Conservation (phyloP, 2,888 invertebrate species). For the Entomobrya proxima region DNA sequence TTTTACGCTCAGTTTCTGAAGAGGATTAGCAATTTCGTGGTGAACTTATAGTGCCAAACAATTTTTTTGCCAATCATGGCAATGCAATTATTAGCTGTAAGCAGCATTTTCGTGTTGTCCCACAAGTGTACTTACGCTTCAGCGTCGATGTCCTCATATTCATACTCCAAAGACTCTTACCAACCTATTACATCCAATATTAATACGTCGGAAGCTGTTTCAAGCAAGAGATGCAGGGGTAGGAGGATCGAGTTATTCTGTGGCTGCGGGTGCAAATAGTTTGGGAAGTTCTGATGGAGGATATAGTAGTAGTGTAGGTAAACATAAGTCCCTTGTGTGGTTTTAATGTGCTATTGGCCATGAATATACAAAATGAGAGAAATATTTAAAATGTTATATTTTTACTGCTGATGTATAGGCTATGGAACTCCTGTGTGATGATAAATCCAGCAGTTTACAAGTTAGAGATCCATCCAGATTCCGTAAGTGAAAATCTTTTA, state of each 20-base stretch:
- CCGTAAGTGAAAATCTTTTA: constrained; percentile 2
- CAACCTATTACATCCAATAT: neutral
- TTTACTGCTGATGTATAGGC: constrained; percentile 16
- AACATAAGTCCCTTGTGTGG: neutral
- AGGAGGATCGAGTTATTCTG: constrained; percentile 4
- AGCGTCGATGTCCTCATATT: constrained; percentile 4
- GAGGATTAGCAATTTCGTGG: constrained; percentile 44
- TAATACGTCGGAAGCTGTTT: constrained; percentile 35
- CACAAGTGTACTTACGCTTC: neutral
- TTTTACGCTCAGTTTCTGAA: too few species aligned
- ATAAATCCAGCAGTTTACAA: constrained; percentile 48
- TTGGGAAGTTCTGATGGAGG: constrained; percentile 47
- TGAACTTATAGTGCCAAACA: constrained; percentile 19
- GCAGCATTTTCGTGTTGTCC: neutral
- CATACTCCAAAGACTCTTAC: constrained; percentile 40
- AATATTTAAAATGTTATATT: neutral
- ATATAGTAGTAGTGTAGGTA: constrained; percentile 33
- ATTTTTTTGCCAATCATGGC: constrained; percentile 2
- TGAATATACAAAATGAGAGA: neutral
- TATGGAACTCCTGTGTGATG: constrained; percentile 47
- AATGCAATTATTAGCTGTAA: neutral
- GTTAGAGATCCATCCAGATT: constrained; percentile 47
- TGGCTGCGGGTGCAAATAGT: constrained; percentile 26
- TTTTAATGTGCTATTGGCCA: neutral
- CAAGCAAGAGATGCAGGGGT: constrained; percentile 20